Conservation (phyloP, 1,140 invertebrate genomes). For the Zaprionus tsacasi region DNA sequence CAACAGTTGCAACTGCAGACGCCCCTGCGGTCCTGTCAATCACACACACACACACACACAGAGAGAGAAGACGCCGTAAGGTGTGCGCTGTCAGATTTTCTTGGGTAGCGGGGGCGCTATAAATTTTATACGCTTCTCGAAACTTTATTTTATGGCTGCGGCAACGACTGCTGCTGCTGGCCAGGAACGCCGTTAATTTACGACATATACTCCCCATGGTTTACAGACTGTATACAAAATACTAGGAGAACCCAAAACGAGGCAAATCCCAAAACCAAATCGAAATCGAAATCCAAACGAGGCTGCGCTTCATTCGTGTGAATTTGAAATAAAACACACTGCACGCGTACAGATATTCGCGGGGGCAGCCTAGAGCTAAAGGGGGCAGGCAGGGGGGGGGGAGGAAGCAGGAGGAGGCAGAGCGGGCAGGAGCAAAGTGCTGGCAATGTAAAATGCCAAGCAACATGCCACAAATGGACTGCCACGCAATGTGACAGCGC, state of each 20-base stretch:
- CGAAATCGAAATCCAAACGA: constrained; percentile 18
- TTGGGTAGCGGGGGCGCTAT: constrained; percentile 59
- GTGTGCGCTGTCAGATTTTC: constrained; percentile 79
- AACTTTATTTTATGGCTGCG: constrained; percentile 78
- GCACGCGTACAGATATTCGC: constrained; percentile 21
- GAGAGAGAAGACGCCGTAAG: constrained; percentile 47
- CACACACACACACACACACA: constrained; percentile 24
- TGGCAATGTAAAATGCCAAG: constrained; percentile 38
- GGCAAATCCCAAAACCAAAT: constrained; percentile 4
- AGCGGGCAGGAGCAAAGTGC: constrained; percentile 10
- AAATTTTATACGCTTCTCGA: constrained; percentile 82
- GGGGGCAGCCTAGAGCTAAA: background rate
- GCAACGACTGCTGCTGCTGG: constrained; percentile 23
- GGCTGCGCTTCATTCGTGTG: constrained; percentile 55
- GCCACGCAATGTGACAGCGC: constrained; percentile 31
- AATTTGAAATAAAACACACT: constrained; percentile 81
- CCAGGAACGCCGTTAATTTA: constrained; percentile 81
- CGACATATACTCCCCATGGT: constrained; percentile 82
- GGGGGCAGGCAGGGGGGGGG: constrained; percentile 9
- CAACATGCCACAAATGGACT: constrained; percentile 80
- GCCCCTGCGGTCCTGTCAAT: constrained; percentile 78
- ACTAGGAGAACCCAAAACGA: background rate
- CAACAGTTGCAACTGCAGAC: constrained; percentile 14
- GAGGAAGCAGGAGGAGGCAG: background rate
- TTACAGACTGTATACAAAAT: constrained; percentile 68